A percentile compares a stretch with the other conserved stretches of the same genome.
phyloP scores from a whole-genome alignment of 2,888 invertebrate species.

The Andricus curvator region DNA sequence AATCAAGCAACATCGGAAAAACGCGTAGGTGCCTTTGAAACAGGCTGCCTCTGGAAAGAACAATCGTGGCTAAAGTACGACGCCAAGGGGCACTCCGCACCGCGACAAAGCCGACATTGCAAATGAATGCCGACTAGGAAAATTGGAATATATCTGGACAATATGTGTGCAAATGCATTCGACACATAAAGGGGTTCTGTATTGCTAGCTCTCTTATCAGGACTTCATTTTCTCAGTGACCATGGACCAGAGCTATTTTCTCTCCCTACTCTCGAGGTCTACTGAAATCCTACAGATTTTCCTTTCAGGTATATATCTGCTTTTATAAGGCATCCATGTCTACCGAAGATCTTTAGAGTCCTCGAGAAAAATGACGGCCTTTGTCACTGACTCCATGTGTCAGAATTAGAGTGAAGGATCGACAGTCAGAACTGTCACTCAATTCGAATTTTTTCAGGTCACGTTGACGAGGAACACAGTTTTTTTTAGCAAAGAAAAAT shows the following conservation, averaged over 20 bases:
- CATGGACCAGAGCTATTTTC: background rate
- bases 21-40: slow-evolving; percentile 35
- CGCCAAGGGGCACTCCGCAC: slow-evolving; percentile 31
- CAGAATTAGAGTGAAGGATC: slow-evolving; percentile 21
- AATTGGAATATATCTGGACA: background rate
- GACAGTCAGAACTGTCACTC: slow-evolving; percentile 25
- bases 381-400: slow-evolving; percentile 8
- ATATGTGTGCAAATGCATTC: background rate
- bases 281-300: background rate
- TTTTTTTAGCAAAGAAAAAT: slow-evolving; percentile 4
- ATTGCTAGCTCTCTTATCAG: background rate
- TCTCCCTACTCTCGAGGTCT: background rate
- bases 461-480: background rate
- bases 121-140: slow-evolving; percentile 7
- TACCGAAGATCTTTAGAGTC: background rate
- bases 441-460: background rate
- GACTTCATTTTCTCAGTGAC: slow-evolving; percentile 1
- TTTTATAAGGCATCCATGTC: background rate
- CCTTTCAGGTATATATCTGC: background rate
- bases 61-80: slow-evolving; percentile 33
- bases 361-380: slow-evolving; percentile 9
- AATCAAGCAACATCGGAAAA: slow-evolving; percentile 34
- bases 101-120: background rate
- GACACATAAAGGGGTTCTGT: background rate
- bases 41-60: slow-evolving; percentile 31